Conservation (phyloP, 1,140 invertebrate genomes). For the Orchesella cincta region DNA sequence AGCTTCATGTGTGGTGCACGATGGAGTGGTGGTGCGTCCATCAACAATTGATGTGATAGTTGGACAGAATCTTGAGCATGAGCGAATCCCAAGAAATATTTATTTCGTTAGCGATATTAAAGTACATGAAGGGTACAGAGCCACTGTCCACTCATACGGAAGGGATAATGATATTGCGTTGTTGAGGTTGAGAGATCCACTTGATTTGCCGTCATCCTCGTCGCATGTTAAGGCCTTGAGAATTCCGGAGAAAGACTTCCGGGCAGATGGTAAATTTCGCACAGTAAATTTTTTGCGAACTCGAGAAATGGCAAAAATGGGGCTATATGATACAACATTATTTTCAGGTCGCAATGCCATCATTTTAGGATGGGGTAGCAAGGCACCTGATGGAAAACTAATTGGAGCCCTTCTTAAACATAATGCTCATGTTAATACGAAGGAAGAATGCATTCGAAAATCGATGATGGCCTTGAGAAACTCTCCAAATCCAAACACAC, state of each 20-base stretch:
- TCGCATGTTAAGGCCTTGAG: not conserved
- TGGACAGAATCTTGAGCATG: slow-evolving; percentile 2
- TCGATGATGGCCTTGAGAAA: not conserved
- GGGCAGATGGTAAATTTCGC: too few relatives aligned
- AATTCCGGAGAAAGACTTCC: not conserved
- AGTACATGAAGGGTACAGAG: not conserved
- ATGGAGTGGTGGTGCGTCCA: not conserved
- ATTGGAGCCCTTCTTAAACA: slow-evolving; percentile 2
- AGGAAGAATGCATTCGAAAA: not conserved
- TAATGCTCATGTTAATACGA: not conserved
- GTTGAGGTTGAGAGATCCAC: not conserved
- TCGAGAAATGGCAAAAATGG: too few relatives aligned
- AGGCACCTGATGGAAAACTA: not conserved
- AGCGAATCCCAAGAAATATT: not conserved
- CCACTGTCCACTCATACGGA: not conserved
- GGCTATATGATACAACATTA: too few relatives aligned
- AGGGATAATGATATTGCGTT: slow-evolving; percentile 19
- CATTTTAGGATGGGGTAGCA: slow-evolving; percentile 4
- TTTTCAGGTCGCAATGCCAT: not conserved
- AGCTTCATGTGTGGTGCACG: not conserved
- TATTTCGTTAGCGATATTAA: not conserved
- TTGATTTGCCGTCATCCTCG: not conserved
- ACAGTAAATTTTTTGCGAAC: too few relatives aligned
- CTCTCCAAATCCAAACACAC: too few relatives aligned
- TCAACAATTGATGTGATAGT: not conserved